Conservation (phyloP, 2,888 invertebrate genomes). For the Tipula helvola region DNA sequence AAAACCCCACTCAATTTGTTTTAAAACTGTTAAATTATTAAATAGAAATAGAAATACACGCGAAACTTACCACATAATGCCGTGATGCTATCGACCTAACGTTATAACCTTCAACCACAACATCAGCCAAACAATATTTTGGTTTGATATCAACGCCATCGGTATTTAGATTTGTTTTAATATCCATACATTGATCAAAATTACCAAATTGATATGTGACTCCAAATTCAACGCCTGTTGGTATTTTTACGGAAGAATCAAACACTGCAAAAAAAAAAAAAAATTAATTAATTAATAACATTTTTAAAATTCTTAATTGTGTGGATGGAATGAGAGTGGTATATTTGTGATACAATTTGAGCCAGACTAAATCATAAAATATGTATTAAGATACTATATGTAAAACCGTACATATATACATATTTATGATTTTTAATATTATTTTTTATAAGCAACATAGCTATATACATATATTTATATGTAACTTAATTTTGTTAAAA, state of each 20-base stretch:
- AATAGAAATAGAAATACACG: too few relatives aligned
- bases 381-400: neutral
- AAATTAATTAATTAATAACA: neutral
- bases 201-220: slow-evolving; percentile 59
- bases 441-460: neutral
- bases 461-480: neutral
- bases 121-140: slow-evolving; percentile 53
- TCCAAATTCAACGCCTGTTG: slow-evolving; percentile 53
- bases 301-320: neutral
- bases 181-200: slow-evolving; percentile 54
- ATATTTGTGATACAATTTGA: neutral
- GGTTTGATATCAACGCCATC: slow-evolving; percentile 21
- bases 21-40: too few relatives aligned
- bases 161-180: slow-evolving; percentile 30
- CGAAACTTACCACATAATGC: slow-evolving; percentile 8
- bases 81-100: slow-evolving; percentile 15
- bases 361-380: neutral
- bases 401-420: neutral
- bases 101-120: slow-evolving; percentile 29
- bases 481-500: neutral
- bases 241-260: slow-evolving; percentile 58
- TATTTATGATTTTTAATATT: neutral
- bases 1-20: too few relatives aligned
- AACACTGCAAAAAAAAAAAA: slow-evolving; percentile 44
- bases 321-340: neutral